Percentiles rank a stretch among this genome's conserved stretches.
phyloP scores from a whole-genome alignment of 1,140 invertebrate genomes.

The Hylyphantes graminicola region DNA sequence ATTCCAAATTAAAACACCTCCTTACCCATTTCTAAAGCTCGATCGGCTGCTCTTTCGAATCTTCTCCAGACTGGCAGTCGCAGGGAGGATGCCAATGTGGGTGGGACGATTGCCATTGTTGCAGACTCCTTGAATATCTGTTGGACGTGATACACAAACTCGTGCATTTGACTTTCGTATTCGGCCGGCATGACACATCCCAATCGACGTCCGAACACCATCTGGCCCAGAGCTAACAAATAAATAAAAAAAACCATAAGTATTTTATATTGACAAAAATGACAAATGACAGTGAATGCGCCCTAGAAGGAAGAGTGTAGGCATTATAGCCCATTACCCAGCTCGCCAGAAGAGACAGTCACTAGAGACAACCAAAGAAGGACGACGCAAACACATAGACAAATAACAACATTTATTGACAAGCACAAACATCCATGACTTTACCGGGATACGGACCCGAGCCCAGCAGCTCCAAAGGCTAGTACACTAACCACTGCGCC shows the following conservation, averaged over 20 bases:
- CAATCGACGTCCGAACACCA: conserved; percentile 74
- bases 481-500: no score
- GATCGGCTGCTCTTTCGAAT: conserved; percentile 77
- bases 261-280: no score
- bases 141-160: conserved; percentile 76
- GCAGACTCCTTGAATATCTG: conserved; percentile 80
- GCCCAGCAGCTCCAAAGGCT: no score
- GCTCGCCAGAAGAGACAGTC: no score
- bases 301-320: no score
- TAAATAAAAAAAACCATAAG: neutral
- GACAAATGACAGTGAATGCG: no score
- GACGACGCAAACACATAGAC: no score
- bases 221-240: conserved; percentile 75
- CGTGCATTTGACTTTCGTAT: conserved; percentile 66
- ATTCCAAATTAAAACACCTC: neutral
- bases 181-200: conserved; percentile 65
- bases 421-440: no score
- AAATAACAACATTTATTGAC: no score
- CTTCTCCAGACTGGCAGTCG: conserved; percentile 78
- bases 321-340: no score
- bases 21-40: conserved; percentile 72
- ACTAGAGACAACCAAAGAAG: no score
- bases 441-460: no score
- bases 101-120: conserved; percentile 76
- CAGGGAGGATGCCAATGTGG: conserved; percentile 74